Conservation (phyloP, 1,140 invertebrate species). For the Dolichoris vasculosae region DNA sequence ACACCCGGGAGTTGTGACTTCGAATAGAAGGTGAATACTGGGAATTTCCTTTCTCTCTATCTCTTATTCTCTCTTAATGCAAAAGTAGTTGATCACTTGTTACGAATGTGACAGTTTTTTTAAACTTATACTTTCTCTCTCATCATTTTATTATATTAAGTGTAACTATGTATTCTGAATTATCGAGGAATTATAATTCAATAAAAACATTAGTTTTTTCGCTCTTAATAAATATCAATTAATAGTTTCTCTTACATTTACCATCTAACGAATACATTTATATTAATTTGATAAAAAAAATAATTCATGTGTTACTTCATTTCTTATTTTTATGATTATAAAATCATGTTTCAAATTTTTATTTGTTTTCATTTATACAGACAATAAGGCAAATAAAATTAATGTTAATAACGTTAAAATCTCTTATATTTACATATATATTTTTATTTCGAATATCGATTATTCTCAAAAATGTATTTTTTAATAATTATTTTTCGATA, state of each 20-base stretch:
- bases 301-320: not conserved
- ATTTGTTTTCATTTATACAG: not conserved
- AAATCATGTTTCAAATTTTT: not conserved
- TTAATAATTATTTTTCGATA: not conserved
- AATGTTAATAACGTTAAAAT: no score
- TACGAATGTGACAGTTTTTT: constrained; percentile 26
- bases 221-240: not conserved
- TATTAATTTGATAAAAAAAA: not conserved
- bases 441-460: no score
- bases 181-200: constrained; percentile 24
- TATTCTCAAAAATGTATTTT: no score
- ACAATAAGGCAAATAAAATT: not conserved
- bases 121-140: constrained; percentile 28
- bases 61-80: constrained; percentile 5
- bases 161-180: constrained; percentile 34
- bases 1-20: not conserved
- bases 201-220: constrained; percentile 48
- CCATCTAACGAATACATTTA: not conserved
- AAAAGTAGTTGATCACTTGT: constrained; percentile 3
- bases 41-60: constrained; percentile 27
- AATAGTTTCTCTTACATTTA: not conserved
- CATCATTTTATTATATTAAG: constrained; percentile 26
- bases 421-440: no score
- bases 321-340: not conserved
- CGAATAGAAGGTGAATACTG: not conserved